phyloP scores from a whole-genome alignment of 2,888 invertebrate genomes.

The Orchesellides sinensis region DNA sequence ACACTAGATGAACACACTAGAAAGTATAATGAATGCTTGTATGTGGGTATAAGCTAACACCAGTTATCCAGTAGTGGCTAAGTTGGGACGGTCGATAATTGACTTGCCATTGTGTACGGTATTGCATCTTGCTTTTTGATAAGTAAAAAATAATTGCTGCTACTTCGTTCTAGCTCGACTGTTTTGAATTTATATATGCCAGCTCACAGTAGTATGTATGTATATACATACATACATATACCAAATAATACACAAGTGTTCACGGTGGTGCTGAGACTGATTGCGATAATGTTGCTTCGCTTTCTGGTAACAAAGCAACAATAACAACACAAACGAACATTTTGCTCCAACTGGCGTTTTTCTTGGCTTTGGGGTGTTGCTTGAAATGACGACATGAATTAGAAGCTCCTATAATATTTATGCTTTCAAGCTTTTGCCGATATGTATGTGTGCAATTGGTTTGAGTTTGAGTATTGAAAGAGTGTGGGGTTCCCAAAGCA shows the following conservation, averaged over 20 bases:
- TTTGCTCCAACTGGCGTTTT: slow-evolving; percentile 55
- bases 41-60: no score
- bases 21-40: no score
- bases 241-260: no score
- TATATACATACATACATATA: no score
- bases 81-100: no score
- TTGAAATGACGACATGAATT: slow-evolving; percentile 58
- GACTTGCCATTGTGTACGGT: no score
- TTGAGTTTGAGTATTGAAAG: slow-evolving; percentile 8
- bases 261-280: no score
- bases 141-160: no score
- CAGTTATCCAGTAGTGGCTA: no score
- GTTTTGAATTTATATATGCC: not conserved
- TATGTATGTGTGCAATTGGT: slow-evolving; percentile 42
- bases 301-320: not conserved
- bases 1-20: no score
- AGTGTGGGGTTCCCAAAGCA: not conserved
- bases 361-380: slow-evolving; percentile 56
- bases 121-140: no score
- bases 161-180: no score
- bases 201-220: not conserved
- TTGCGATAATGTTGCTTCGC: not conserved
- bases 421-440: slow-evolving; percentile 41
- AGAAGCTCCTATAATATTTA: slow-evolving; percentile 59
- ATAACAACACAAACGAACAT: not conserved